These are phyloP conservation scores for Dicranocentrus wangi DNA, from an alignment of 2,888 invertebrate genomes.

Conservation along the genomic window DNA sequence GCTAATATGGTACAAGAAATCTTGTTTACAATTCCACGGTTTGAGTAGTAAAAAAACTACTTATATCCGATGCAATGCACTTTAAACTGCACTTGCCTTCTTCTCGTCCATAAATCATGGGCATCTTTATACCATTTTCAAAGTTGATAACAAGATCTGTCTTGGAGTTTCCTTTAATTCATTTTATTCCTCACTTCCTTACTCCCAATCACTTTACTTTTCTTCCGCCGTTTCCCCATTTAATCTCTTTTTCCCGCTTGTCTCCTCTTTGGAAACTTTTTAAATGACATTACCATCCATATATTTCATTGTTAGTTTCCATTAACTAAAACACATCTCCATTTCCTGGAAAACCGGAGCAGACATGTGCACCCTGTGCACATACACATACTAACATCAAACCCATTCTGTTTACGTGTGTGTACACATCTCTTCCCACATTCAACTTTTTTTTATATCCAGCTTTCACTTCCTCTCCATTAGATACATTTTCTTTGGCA, in stretches of 20 bases:
- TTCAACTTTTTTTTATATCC: too few species aligned
- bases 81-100: too few species aligned
- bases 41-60: too few species aligned
- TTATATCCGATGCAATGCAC: too few species aligned
- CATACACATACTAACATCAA: not conserved
- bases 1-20: too few species aligned
- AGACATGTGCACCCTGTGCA: not conserved
- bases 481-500: not conserved
- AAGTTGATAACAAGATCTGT: too few species aligned
- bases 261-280: not conserved
- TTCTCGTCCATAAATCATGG: too few species aligned
- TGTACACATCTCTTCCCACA: not conserved
- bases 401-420: conserved; percentile 9
- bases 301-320: conserved; percentile 30
- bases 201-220: not conserved
- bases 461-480: conserved; percentile 19
- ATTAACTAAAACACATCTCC: conserved; percentile 24
- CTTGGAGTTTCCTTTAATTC: too few species aligned
- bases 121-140: too few species aligned
- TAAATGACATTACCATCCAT: conserved; percentile 41
- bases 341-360: not conserved
- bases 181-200: not conserved
- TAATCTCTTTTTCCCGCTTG: conserved; percentile 21
- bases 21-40: too few species aligned
- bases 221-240: not conserved